These are phyloP conservation scores for Chaunax sp. DNA, from an alignment of 2,797 vertebrate genomes.

Conservation along the genomic window DNA sequence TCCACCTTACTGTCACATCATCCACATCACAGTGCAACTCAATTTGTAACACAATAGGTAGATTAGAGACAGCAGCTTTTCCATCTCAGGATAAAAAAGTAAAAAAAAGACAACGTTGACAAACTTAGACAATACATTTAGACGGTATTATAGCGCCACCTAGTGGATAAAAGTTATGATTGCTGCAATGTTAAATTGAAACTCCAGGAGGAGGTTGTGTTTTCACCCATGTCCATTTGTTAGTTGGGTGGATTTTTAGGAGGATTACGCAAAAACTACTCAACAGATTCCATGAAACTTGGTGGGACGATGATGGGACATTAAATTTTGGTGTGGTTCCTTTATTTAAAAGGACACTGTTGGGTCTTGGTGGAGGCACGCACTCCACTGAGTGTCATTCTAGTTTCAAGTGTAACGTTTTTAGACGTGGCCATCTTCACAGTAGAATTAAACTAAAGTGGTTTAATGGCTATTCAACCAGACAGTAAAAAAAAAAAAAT, in stretches of 20 bases:
- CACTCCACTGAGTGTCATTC: too few species aligned
- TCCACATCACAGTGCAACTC: too few species aligned
- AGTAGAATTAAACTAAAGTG: neutral
- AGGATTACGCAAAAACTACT: too few species aligned
- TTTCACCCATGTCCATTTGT: too few species aligned
- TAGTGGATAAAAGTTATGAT: constrained; percentile 14
- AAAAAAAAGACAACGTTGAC: neutral
- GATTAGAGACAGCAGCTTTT: neutral
- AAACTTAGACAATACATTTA: neutral
- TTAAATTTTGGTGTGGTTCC: too few species aligned
- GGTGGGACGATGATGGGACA: too few species aligned
- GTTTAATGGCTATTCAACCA: neutral
- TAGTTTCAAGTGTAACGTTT: neutral
- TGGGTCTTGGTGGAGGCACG: too few species aligned
- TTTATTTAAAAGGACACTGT: too few species aligned
- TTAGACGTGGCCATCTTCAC: neutral
- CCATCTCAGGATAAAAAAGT: neutral
- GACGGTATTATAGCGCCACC: constrained; percentile 28
- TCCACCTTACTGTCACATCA: neutral
- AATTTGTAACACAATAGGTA: neutral
- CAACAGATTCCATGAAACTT: too few species aligned
- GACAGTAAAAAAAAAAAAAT: neutral
- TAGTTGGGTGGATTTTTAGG: too few species aligned
- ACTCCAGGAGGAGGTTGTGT: neutral
- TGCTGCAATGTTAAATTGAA: neutral